Base-by-base conservation (phyloP, 2,113 vertebrate species). In the Ictalurus punctatus region DNA sequence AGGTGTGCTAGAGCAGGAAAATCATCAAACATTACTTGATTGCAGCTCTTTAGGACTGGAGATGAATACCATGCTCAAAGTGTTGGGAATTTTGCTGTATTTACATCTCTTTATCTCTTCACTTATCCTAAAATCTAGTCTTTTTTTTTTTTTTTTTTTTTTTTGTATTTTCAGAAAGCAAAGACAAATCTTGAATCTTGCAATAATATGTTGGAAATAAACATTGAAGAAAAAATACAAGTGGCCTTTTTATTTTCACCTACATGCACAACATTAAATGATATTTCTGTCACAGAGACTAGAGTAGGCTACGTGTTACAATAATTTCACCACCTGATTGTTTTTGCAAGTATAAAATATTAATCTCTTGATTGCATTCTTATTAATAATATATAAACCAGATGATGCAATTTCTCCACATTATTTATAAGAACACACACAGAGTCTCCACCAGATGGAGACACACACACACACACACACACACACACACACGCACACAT, bases 81-180 rank as follows among this genome's bases (percentile, higher is more conserved):
- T 25, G 81, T 61, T 40, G 27, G 52, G n/a, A 48, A 16, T 65
- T 8, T 25, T 65, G 23, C 34, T 63, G 37, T 84, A 63, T 44
- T 37, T 19, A 5, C 69, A 63, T 48, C 19, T 54, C n/a, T 81
- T 30, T 56, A 74, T 76, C 37, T 84, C 40, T 61, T 12, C 34
- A 23, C 4, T 30, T 23, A 84, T 40, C 83, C 27, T 79, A 34
- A 54, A 65, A 87, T 56, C 54, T 34, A 58, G 9, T 9, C 48
- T 3, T 23, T 40, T 12, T 3, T 30, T 13, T 73, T 3, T 23
- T 40, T 12, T 3, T 30, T 13, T 73, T 82, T 79, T 67, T 79
- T 92, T 94, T 94, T 95, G 89, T 95, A 94, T 93, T 91, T 73
- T 90, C 85, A 85, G 88, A 82, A 89, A 91, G 69, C 73, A 91